phyloP scores from a whole-genome alignment of 53 echinoderm and acorn worm genomes.

The Henricia sp. region DNA sequence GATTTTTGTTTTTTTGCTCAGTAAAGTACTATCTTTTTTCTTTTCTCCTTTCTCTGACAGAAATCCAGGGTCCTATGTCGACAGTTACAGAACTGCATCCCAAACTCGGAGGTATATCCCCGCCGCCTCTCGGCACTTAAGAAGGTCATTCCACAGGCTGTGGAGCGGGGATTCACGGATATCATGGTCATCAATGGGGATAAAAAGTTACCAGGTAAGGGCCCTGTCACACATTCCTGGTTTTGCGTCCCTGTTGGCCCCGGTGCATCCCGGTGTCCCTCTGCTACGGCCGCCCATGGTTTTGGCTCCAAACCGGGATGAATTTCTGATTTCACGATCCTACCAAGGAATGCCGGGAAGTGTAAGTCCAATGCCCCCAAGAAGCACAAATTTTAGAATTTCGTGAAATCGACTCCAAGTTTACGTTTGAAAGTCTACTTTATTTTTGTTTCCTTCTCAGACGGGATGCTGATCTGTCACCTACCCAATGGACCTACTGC shows the following conservation, averaged over 20 bases:
- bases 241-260: too few relatives aligned
- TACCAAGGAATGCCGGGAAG: too few relatives aligned
- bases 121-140: conserved; percentile 82
- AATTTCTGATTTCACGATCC: too few relatives aligned
- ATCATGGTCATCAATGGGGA: conserved; percentile 90
- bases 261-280: too few relatives aligned
- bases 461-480: conserved; percentile 86
- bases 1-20: too few relatives aligned
- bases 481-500: conserved; percentile 90
- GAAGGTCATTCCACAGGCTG: conserved; percentile 86
- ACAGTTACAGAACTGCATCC: conserved; percentile 86
- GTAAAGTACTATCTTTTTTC: too few relatives aligned
- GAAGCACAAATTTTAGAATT: too few relatives aligned
- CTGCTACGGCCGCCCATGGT: too few relatives aligned
- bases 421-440: neutral
- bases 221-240: too few relatives aligned
- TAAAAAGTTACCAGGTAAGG: conserved; percentile 88
- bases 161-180: conserved; percentile 85
- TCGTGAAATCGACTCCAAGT: too few relatives aligned
- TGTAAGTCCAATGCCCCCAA: too few relatives aligned
- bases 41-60: conserved; percentile 28
- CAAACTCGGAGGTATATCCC: conserved; percentile 82
- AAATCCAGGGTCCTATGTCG: conserved; percentile 79
- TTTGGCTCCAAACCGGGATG: too few relatives aligned
- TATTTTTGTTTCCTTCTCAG: conserved; percentile 30